A percentile compares a stretch with the other conserved stretches of the same genome.
These are phyloP conservation scores for Notarius quadriscutis DNA, from an alignment of 2,113 vertebrate genomes.

Conservation along the genomic window DNA sequence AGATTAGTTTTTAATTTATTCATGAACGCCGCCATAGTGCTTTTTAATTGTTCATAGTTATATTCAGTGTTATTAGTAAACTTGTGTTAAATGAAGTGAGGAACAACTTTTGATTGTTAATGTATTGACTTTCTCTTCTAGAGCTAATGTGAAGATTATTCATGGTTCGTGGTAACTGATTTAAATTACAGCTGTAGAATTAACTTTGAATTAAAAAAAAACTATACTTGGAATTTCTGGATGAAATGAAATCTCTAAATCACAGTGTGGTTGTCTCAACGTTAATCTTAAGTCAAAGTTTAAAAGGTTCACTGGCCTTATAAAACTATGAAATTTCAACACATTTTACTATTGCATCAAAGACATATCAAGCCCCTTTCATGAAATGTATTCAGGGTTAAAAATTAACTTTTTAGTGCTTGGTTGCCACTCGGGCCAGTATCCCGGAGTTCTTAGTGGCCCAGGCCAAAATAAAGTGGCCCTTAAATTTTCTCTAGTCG, in stretches of 20 bases:
- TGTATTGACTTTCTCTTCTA: not conserved
- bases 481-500: too few species aligned
- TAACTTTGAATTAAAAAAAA: not conserved
- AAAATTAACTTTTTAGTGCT: too few species aligned
- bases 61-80: not conserved
- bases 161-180: not conserved
- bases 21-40: not conserved
- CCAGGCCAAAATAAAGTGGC: too few species aligned
- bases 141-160: not conserved
- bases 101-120: not conserved
- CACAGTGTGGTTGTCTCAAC: not conserved
- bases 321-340: not conserved
- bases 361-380: not conserved
- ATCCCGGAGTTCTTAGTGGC: too few species aligned
- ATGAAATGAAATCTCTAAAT: not conserved
- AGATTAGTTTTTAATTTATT: not conserved
- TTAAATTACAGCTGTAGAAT: not conserved
- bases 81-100: not conserved
- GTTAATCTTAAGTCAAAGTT: not conserved
- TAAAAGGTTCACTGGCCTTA: not conserved
- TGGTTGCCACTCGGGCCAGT: too few species aligned
- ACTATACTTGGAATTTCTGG: not conserved
- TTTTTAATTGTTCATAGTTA: not conserved
- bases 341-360: not conserved
- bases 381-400: not conserved